Conservation (phyloP, 2,797 vertebrate genomes). For the Clamator glandarius region DNA sequence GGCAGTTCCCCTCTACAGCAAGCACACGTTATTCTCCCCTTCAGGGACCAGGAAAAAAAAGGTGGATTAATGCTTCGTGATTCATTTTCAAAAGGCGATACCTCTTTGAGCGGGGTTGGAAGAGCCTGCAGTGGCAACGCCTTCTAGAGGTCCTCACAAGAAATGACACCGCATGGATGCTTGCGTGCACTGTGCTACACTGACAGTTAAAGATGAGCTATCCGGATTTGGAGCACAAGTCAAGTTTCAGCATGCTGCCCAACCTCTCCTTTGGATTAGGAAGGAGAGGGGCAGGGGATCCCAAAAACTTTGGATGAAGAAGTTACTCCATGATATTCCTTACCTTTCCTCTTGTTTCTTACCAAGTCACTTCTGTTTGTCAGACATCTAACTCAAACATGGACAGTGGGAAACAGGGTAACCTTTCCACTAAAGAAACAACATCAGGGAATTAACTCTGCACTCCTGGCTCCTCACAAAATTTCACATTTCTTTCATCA, state of each 20-base stretch:
- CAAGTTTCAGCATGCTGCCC: not conserved
- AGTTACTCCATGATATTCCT: not conserved
- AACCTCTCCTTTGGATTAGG: not conserved
- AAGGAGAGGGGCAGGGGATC: not conserved
- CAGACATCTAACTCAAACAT: not conserved
- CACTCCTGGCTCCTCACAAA: not conserved
- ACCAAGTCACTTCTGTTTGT: not conserved
- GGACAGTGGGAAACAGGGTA: accelerated
- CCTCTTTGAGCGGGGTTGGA: not conserved
- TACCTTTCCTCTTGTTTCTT: not conserved
- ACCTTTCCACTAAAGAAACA: not conserved
- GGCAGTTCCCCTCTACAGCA: not conserved
- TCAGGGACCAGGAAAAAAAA: not conserved
- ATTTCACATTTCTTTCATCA: not conserved
- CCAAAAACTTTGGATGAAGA: not conserved
- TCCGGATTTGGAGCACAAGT: not conserved
- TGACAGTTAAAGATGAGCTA: not conserved
- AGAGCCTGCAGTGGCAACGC: not conserved
- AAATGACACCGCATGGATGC: accelerated
- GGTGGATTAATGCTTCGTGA: not conserved
- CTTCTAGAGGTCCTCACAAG: not conserved
- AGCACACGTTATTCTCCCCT: not conserved
- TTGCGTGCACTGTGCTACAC: accelerated
- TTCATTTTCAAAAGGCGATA: not conserved
- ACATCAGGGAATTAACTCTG: not conserved